phyloP scores from a whole-genome alignment of 2,113 vertebrate species.

The Balaenoptera acutorostrata region DNA sequence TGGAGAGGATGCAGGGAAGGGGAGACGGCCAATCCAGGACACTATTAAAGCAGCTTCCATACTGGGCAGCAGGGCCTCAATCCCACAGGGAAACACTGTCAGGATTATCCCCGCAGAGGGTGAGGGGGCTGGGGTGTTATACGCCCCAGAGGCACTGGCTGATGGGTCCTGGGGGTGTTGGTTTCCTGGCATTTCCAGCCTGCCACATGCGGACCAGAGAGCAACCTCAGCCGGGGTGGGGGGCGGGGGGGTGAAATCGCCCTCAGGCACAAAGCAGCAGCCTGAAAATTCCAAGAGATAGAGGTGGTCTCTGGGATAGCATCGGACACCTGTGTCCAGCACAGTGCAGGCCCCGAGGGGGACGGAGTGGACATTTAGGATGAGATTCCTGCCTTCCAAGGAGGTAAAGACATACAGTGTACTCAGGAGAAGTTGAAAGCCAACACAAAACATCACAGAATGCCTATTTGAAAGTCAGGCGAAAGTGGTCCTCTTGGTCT shows the following conservation, averaged over 20 bases:
- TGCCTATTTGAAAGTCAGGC: neutral
- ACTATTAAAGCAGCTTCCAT: neutral
- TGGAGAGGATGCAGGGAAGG: neutral
- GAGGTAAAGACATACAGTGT: neutral
- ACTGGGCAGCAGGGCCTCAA: neutral
- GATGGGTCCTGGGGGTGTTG: no score
- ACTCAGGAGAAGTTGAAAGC: neutral
- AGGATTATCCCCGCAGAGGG: no score
- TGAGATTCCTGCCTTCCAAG: neutral
- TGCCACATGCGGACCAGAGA: neutral
- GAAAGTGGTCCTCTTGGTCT: neutral
- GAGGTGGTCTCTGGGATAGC: neutral
- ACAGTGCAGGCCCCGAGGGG: neutral
- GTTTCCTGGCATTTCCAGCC: neutral
- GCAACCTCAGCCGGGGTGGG: neutral
- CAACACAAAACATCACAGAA: neutral
- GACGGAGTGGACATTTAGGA: neutral
- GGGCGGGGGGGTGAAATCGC: neutral
- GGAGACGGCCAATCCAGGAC: neutral
- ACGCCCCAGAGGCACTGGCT: neutral
- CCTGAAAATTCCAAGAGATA: neutral
- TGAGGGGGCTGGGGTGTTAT: neutral
- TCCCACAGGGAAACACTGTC: neutral
- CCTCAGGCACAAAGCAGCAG: neutral
- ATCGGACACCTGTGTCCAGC: fast-evolving